These are phyloP conservation scores for Eubasilissa splendida DNA, from an alignment of 2,888 invertebrate species.

Conservation along the genomic window DNA sequence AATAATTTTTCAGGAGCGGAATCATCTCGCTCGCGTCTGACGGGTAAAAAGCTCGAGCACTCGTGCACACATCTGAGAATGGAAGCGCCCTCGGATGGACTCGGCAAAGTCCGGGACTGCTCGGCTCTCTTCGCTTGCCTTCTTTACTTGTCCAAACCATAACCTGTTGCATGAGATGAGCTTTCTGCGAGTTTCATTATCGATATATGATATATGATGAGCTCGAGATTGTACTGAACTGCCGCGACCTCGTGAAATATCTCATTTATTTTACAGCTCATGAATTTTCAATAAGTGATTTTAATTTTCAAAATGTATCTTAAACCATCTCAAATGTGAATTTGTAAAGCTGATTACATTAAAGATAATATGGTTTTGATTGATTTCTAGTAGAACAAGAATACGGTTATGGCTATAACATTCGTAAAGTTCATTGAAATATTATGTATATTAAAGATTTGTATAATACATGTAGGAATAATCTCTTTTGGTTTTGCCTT, in stretches of 20 bases:
- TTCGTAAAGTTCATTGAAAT: too few species aligned
- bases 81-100: not conserved
- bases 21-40: too few species aligned
- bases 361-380: too few species aligned
- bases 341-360: too few species aligned
- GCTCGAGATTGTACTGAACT: not conserved
- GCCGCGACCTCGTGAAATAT: not conserved
- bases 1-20: too few species aligned
- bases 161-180: conserved; percentile 42
- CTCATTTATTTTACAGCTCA: conserved; percentile 20
- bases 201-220: conserved; percentile 3
- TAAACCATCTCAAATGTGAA: too few species aligned
- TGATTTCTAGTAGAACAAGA: too few species aligned
- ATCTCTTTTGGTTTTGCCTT: conserved; percentile 1
- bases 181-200: conserved; percentile 36
- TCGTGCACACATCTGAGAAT: too few species aligned
- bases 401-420: too few species aligned
- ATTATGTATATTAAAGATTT: too few species aligned
- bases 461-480: not conserved
- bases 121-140: not conserved
- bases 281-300: conserved; percentile 15
- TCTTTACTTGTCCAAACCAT: not conserved
- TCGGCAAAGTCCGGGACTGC: conserved; percentile 3
- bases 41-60: too few species aligned
- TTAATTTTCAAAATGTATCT: not conserved